phyloP scores from a whole-genome alignment of 2,888 invertebrate species.

The Lycocerus yunnanus region DNA sequence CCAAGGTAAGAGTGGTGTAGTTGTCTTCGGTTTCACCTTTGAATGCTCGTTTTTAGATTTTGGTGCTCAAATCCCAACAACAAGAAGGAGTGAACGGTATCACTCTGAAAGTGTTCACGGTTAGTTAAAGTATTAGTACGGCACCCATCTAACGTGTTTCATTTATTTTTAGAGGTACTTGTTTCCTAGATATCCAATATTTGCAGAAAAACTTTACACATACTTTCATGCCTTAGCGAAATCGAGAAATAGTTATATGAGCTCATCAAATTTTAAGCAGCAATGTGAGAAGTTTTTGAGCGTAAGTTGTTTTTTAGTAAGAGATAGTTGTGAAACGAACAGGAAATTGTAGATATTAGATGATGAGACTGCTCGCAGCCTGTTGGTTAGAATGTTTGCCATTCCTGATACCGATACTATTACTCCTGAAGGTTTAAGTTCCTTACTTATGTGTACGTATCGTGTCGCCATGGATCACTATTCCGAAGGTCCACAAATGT shows the following conservation, averaged over 20 bases:
- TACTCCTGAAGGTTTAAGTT: slow-evolving; percentile 66
- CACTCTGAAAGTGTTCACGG: slow-evolving; percentile 67
- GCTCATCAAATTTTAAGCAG: slow-evolving; percentile 68
- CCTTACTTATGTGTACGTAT: slow-evolving; percentile 74
- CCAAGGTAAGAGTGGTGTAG: slow-evolving; percentile 62
- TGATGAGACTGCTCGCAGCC: slow-evolving; percentile 65
- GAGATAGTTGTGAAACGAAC: neutral
- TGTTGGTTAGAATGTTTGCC: slow-evolving; percentile 67
- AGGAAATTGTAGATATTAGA: slow-evolving; percentile 53
- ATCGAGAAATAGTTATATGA: slow-evolving; percentile 66
- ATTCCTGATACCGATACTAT: slow-evolving; percentile 62
- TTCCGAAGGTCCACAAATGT: slow-evolving; percentile 64
- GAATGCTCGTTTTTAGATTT: slow-evolving; percentile 60
- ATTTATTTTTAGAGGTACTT: slow-evolving; percentile 66
- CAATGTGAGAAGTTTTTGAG: slow-evolving; percentile 71
- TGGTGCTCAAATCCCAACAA: slow-evolving; percentile 70
- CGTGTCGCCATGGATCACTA: slow-evolving; percentile 81
- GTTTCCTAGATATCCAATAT: slow-evolving; percentile 76
- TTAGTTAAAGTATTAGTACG: slow-evolving; percentile 50
- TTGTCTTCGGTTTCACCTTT: neutral
- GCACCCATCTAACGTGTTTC: neutral
- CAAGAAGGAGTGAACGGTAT: slow-evolving; percentile 75
- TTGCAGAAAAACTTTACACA: slow-evolving; percentile 70
- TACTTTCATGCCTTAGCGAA: slow-evolving; percentile 65
- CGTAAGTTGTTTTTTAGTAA: slow-evolving; percentile 44